Percentiles rank a stretch among this genome's conserved stretches.
Conservation (phyloP, 1,140 invertebrate genomes). For the Bombus pyrosoma region DNA sequence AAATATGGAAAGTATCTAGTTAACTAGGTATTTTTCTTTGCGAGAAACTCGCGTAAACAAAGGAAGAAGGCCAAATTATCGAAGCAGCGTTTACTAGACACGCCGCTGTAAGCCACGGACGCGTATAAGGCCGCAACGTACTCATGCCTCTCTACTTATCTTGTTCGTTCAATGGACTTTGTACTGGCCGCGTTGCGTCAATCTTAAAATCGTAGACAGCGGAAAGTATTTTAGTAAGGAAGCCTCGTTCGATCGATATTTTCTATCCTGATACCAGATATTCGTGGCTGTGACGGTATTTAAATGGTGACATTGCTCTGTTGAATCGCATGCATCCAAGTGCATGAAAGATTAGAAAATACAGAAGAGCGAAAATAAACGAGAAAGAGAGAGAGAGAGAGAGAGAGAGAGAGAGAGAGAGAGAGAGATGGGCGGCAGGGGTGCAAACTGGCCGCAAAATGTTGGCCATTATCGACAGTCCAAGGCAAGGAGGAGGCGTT, state of each 20-base stretch:
- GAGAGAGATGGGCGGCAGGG: neutral
- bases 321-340: too few species aligned
- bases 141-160: conserved; percentile 44
- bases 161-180: conserved; percentile 35
- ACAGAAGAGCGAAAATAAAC: neutral
- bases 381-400: too few species aligned
- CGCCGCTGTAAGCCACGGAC: conserved; percentile 17
- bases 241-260: too few species aligned
- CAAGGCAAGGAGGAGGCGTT: conserved; percentile 18
- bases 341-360: too few species aligned
- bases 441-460: conserved; percentile 8
- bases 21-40: conserved; percentile 10
- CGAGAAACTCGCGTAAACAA: conserved; percentile 10
- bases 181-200: conserved; percentile 50
- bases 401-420: neutral
- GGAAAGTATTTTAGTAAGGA: too few species aligned
- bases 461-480: conserved; percentile 4
- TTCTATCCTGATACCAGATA: too few species aligned
- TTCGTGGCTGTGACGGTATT: too few species aligned
- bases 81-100: conserved; percentile 9
- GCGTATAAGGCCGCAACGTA: conserved; percentile 25
- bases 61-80: conserved; percentile 52
- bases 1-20: conserved; percentile 30
- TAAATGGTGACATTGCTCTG: too few species aligned
- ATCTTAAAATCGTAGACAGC: too few species aligned